Evolutionary conservation across 2,113 vertebrate genomes (phyloP).

Genomic region (Ailurus styani): DNA sequence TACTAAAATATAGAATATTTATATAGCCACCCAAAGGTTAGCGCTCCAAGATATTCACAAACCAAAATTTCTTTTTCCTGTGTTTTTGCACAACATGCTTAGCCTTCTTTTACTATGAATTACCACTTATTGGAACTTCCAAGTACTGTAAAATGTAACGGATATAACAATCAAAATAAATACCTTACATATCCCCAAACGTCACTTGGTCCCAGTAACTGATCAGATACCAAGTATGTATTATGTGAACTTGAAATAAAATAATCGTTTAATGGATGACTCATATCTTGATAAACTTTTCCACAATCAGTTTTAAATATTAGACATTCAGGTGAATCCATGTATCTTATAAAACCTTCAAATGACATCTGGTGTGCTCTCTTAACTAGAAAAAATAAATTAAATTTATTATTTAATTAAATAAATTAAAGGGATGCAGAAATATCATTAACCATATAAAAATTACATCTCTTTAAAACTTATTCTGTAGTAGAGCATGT

Average conservation of each 20-base stretch:
- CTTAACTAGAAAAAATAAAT: slow-evolving; percentile 79
- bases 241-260: slow-evolving; percentile 93
- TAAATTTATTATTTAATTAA: too few species aligned
- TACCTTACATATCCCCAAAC: slow-evolving; percentile 85
- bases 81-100: not conserved
- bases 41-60: not conserved
- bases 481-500: not conserved
- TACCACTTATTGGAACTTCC: not conserved
- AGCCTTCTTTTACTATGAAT: not conserved
- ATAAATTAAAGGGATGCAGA: slow-evolving; percentile 38
- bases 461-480: not conserved
- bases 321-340: slow-evolving; percentile 84
- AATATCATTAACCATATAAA: not conserved
- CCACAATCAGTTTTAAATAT: slow-evolving; percentile 80
- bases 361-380: slow-evolving; percentile 82
- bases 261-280: slow-evolving; percentile 85
- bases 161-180: slow-evolving; percentile 8
- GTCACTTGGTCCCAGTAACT: slow-evolving; percentile 83
- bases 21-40: not conserved
- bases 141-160: not conserved
- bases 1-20: not conserved
- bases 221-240: slow-evolving; percentile 88
- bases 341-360: slow-evolving; percentile 88
- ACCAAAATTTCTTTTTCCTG: not conserved
- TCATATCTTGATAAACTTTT: slow-evolving; percentile 88